Conservation (phyloP, 2,888 invertebrate species). For the Epinotia nisella region DNA sequence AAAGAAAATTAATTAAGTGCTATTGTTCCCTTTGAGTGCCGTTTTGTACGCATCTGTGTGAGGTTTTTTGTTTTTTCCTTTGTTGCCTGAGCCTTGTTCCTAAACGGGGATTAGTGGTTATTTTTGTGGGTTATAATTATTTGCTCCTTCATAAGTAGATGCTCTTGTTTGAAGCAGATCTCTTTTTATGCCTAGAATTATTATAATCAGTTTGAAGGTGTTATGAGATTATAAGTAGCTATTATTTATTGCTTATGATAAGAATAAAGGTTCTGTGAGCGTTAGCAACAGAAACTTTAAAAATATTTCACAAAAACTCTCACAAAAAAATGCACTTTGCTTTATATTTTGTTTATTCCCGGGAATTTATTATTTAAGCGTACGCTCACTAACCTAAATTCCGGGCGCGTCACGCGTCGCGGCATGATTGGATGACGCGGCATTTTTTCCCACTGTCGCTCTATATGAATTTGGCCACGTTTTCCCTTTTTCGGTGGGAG, state of each 20-base stretch:
- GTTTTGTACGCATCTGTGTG: conserved; percentile 63
- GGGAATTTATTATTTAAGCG: conserved; percentile 42
- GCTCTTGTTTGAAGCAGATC: conserved; percentile 14
- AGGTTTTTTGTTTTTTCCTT: conserved; percentile 51
- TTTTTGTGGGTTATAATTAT: conserved; percentile 35
- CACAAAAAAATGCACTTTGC: not conserved
- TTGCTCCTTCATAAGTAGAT: conserved; percentile 19
- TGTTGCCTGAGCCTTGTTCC: conserved; percentile 44
- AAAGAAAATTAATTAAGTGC: conserved; percentile 80
- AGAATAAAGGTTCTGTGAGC: not conserved
- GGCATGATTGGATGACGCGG: conserved; percentile 47
- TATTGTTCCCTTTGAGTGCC: conserved; percentile 67
- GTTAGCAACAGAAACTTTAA: not conserved
- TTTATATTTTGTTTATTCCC: conserved; percentile 26
- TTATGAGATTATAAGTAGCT: too few relatives aligned
- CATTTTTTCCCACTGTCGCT: conserved; percentile 44
- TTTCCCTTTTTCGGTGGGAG: conserved; percentile 29
- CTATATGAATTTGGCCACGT: conserved; percentile 33
- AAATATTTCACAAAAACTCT: not conserved
- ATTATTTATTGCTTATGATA: too few relatives aligned
- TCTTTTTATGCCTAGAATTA: not conserved
- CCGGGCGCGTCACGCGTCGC: conserved; percentile 42
- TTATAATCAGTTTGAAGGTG: conserved; percentile 8
- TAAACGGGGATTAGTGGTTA: conserved; percentile 42
- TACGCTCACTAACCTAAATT: conserved; percentile 40